Conservation (phyloP, 2,797 vertebrate species). For the Ctenochaetus hawaiiensis region DNA sequence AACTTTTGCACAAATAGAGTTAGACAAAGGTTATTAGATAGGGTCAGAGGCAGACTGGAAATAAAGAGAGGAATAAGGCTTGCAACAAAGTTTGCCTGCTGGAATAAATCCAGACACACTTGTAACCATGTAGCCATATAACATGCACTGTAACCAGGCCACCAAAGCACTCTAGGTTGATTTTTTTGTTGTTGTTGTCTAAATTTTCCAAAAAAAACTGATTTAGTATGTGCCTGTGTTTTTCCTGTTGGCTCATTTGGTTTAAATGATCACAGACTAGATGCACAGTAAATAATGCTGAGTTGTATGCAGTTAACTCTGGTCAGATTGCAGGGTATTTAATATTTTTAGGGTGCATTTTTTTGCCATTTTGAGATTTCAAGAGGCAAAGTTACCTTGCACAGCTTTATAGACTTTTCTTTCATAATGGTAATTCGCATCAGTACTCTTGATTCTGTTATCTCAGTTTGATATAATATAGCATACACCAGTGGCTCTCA, state of each 20-base stretch:
- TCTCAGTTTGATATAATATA: conserved; percentile 9
- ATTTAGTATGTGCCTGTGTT: not conserved
- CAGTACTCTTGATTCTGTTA: not conserved
- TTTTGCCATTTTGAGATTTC: not conserved
- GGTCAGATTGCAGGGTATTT: not conserved
- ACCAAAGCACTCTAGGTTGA: too few species aligned
- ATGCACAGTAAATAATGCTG: not conserved
- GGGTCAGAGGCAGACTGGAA: too few species aligned
- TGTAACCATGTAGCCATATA: too few species aligned
- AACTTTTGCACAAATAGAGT: not conserved
- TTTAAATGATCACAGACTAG: not conserved
- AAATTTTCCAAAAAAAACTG: not conserved
- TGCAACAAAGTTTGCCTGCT: too few species aligned
- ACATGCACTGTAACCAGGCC: too few species aligned
- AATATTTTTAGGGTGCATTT: not conserved
- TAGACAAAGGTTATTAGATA: too few species aligned
- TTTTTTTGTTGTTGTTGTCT: too few species aligned
- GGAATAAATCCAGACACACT: too few species aligned
- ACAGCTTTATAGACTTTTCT: not conserved
- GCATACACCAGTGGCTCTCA: too few species aligned
- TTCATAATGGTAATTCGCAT: not conserved
- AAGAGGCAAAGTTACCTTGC: not conserved
- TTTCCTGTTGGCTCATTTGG: not conserved
- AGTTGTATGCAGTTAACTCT: not conserved
- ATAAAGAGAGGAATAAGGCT: too few species aligned